Base-by-base conservation (phyloP, 2,113 vertebrate species). In the Mirounga angustirostris region DNA sequence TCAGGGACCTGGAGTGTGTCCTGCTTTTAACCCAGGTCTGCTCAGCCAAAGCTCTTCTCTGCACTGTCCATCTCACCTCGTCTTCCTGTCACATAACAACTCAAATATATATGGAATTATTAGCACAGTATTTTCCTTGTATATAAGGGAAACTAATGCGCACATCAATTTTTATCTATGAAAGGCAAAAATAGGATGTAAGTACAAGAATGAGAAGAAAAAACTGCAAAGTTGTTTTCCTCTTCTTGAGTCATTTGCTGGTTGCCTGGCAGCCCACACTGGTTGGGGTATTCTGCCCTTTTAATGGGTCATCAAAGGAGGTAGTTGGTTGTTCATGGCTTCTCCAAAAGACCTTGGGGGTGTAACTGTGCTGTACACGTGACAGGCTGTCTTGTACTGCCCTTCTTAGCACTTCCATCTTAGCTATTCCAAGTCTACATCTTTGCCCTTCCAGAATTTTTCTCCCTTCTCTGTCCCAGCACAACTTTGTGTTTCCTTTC, bases 11-110 rank as follows among this genome's bases (percentile, higher is more conserved):
- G 50, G 16, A 90, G 54, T 67, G 33, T 65, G 28, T 61, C 61
- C 87, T 91, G 91, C 78, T 71, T 71, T 82, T 96, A 91, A 91
- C 63, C 12, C 13, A 78, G 50, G 21, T 54, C n/a, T 81, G 67
- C 56, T 95, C 30, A 54, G 15, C 21, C 33, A 96, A 97, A 93
- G 43, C 36, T 65, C 63, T 65, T 33, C 67, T 95, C 30, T 56
- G 54, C 54, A 67, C 13, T 73, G 36, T 81, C 79, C 33, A 91
- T 54, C 9, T 76, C 46, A 40, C 24, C 26, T 86, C 19, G 18
- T 50, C 11, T 61, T 73, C 54, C n/a, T 65, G 10, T 92, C 59
- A 73, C 86, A 59, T 33, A 93, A 82, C 24, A 73, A 88, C 78
- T 83, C 33, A 92, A 67, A 14, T 9, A 52, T 81, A 33, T 4